A percentile compares a stretch with the other conserved stretches of the same genome.
Evolutionary conservation across 2,113 vertebrate genomes (phyloP).

Genomic region (Equus quagga): DNA sequence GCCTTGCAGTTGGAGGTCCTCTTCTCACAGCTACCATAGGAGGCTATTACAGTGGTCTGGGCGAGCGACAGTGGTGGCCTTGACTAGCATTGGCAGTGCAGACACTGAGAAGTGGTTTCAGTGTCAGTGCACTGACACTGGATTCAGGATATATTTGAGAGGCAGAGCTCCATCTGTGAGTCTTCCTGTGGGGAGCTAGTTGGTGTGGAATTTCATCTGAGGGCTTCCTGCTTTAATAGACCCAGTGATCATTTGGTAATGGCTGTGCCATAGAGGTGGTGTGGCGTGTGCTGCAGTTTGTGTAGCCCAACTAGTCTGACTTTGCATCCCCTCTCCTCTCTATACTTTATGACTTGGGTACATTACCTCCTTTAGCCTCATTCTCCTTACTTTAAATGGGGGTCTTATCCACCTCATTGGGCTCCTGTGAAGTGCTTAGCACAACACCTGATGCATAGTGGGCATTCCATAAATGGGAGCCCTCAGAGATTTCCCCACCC

Average conservation of each 20-base stretch:
- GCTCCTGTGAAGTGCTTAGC: not conserved
- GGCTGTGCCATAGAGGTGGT: not conserved
- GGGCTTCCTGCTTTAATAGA: not conserved
- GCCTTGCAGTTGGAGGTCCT: not conserved
- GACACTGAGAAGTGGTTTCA: not conserved
- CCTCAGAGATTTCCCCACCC: not conserved
- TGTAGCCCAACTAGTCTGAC: not conserved
- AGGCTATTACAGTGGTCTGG: not conserved
- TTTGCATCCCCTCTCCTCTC: not conserved
- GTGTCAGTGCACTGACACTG: not conserved
- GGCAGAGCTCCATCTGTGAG: not conserved
- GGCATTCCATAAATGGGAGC: fast-evolving
- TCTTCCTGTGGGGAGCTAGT: not conserved
- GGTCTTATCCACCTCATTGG: not conserved
- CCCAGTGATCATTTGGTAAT: fast-evolving
- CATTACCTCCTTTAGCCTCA: not conserved
- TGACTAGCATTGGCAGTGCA: fast-evolving
- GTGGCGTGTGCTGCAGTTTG: not conserved
- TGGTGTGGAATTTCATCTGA: not conserved
- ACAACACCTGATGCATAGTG: not conserved
- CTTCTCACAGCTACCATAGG: not conserved
- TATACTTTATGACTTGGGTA: not conserved
- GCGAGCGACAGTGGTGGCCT: not conserved
- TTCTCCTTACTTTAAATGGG: not conserved
- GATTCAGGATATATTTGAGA: not conserved